These are phyloP conservation scores for Bufo gargarizans DNA, from an alignment of 2,113 vertebrate genomes.

Conservation along the genomic window DNA sequence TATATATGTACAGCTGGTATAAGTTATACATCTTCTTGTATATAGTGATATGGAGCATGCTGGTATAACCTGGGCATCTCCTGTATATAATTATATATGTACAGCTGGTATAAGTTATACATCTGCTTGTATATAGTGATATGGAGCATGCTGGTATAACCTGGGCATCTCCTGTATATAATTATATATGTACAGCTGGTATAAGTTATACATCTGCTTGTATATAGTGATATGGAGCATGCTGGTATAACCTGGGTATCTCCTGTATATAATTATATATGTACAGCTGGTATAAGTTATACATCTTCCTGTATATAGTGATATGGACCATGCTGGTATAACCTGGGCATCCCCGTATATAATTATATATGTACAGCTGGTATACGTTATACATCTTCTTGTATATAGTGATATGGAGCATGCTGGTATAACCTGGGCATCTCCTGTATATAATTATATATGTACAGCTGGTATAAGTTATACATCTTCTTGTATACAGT, in stretches of 20 bases:
- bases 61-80: background rate
- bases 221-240: background rate
- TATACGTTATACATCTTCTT: background rate
- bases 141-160: background rate
- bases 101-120: background rate
- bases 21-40: background rate
- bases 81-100: conserved; percentile 11
- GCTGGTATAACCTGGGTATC: background rate
- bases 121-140: background rate
- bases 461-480: background rate
- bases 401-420: background rate
- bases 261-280: background rate
- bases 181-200: background rate
- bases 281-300: background rate
- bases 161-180: background rate
- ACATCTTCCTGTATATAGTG: no score
- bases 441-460: background rate
- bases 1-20: background rate
- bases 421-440: background rate
- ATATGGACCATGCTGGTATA: background rate
- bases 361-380: background rate
- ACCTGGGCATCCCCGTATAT: background rate
- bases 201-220: background rate
- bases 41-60: background rate
- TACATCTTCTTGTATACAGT: background rate